phyloP scores from a whole-genome alignment of 2,888 invertebrate species.

The Corbicula japonica region DNA sequence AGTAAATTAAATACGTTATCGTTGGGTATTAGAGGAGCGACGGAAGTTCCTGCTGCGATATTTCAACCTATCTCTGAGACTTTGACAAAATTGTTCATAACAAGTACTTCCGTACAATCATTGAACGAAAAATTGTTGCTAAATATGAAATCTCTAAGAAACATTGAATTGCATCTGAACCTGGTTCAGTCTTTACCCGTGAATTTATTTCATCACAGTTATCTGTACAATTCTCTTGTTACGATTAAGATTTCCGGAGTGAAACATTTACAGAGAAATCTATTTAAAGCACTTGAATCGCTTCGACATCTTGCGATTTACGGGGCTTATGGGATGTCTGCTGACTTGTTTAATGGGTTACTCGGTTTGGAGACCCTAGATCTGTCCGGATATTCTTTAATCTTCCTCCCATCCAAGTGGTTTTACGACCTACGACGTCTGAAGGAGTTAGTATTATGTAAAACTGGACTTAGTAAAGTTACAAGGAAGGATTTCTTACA shows the following conservation, averaged over 20 bases:
- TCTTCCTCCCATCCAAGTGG: slow-evolving; percentile 16
- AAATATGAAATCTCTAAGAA: slow-evolving; percentile 13
- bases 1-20: not conserved
- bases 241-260: slow-evolving; percentile 22
- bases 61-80: slow-evolving; percentile 1
- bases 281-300: slow-evolving; percentile 20
- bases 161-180: slow-evolving; percentile 4
- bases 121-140: slow-evolving; percentile 9
- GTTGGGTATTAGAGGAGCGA: slow-evolving; percentile 21
- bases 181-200: slow-evolving; percentile 15
- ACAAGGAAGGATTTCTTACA: not conserved
- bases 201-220: not conserved
- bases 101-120: slow-evolving; percentile 12
- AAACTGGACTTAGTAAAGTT: slow-evolving; percentile 9
- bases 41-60: slow-evolving; percentile 9
- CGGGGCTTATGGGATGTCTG: slow-evolving; percentile 22
- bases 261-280: slow-evolving; percentile 13
- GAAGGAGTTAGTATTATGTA: slow-evolving; percentile 18
- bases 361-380: slow-evolving; percentile 26
- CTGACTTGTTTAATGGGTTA: slow-evolving; percentile 25
- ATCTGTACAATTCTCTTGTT: slow-evolving; percentile 1
- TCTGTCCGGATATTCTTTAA: slow-evolving; percentile 24
- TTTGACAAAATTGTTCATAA: not conserved
- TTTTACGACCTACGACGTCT: slow-evolving; percentile 35
- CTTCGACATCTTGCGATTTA: slow-evolving; percentile 31